Conservation (phyloP, 2,888 invertebrate genomes). For the Cheilosia vulpina region DNA sequence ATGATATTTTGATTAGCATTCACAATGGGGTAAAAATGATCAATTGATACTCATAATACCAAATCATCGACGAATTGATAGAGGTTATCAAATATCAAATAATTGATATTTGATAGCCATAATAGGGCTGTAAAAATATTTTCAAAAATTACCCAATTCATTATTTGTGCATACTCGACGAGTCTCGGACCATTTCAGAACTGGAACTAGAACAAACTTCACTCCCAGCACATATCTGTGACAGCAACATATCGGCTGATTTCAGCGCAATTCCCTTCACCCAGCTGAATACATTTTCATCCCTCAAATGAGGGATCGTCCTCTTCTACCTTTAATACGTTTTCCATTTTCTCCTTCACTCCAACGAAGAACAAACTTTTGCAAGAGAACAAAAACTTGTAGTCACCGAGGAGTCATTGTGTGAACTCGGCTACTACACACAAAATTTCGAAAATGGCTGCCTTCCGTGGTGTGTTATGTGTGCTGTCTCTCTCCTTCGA, state of each 20-base stretch:
- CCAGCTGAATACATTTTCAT: not conserved
- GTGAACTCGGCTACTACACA: conserved; percentile 8
- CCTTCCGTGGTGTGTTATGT: conserved; percentile 36
- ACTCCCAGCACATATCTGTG: not conserved
- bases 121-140: too few species aligned
- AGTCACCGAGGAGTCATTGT: not conserved
- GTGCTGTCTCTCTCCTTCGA: conserved; percentile 50
- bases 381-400: conserved; percentile 5
- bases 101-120: too few species aligned
- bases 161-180: too few species aligned
- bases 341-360: not conserved
- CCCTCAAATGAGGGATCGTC: not conserved
- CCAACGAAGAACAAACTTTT: not conserved
- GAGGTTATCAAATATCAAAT: too few species aligned
- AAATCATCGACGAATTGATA: too few species aligned
- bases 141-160: too few species aligned
- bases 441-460: conserved; percentile 42
- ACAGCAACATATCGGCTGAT: not conserved
- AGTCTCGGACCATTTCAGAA: not conserved
- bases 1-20: too few species aligned
- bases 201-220: not conserved
- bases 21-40: too few species aligned
- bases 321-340: not conserved
- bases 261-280: not conserved
- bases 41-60: too few species aligned